phyloP scores from a whole-genome alignment of 2,113 vertebrate species.

The Tenebrosternarchus preto region DNA sequence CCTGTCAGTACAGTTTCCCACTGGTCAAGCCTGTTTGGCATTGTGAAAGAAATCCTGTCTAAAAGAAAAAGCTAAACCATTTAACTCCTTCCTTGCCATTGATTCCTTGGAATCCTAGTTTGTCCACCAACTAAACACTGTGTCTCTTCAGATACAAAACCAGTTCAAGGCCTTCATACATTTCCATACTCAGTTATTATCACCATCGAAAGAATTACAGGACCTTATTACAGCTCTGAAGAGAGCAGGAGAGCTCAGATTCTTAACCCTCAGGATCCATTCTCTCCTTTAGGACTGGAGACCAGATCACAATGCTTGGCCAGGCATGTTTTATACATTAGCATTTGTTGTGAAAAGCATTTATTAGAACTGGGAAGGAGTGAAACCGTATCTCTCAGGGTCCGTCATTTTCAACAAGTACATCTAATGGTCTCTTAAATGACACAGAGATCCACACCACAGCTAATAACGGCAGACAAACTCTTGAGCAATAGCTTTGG shows the following conservation, averaged over 20 bases:
- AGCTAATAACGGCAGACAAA: conserved; percentile 8
- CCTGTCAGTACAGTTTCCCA: background rate
- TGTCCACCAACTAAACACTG: too few species aligned
- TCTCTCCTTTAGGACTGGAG: conserved; percentile 63
- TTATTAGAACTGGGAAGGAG: background rate
- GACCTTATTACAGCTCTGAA: conserved; percentile 8
- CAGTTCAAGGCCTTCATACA: background rate
- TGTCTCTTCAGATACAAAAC: too few species aligned
- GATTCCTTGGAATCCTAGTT: too few species aligned
- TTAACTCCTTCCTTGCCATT: too few species aligned
- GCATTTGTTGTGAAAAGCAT: conserved; percentile 23
- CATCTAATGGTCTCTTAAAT: conserved; percentile 36
- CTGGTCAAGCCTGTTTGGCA: background rate
- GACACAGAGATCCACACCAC: background rate
- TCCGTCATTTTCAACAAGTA: conserved; percentile 49
- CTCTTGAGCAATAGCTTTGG: background rate
- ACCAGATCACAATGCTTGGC: conserved; percentile 56
- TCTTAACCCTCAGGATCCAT: conserved; percentile 8
- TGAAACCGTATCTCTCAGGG: conserved; percentile 25
- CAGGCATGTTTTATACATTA: conserved; percentile 71
- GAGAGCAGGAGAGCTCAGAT: background rate
- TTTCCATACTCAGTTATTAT: conserved; percentile 5
- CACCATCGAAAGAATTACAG: background rate
- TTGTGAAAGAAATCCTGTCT: background rate
- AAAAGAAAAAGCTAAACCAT: too few species aligned